Percentiles rank a stretch among this genome's conserved stretches.
Evolutionary conservation across 2,888 invertebrate species (phyloP).

Genomic region (Volucella inanis): DNA sequence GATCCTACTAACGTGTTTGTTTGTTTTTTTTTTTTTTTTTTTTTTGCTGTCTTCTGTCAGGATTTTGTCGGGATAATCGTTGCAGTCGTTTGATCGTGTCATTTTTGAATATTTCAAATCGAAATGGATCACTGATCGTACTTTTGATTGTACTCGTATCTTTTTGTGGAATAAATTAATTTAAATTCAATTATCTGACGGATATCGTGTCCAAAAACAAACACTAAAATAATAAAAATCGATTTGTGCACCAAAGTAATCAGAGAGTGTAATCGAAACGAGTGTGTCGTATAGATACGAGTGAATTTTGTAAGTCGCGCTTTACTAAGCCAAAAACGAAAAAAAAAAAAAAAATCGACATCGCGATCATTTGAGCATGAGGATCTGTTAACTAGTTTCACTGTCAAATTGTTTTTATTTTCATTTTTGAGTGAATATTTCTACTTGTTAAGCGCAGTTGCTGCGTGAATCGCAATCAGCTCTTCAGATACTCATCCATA

Average conservation of each 20-base stretch:
- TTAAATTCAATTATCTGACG: constrained; percentile 22
- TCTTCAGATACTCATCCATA: constrained; percentile 44
- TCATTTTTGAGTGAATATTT: constrained; percentile 15
- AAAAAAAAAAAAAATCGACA: neutral
- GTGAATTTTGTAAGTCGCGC: constrained; percentile 22
- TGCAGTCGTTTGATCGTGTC: neutral
- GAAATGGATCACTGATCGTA: constrained; percentile 36
- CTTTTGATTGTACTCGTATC: neutral
- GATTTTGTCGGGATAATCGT: too few relatives aligned
- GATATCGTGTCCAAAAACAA: neutral
- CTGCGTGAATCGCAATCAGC: neutral
- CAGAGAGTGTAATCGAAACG: constrained; percentile 18
- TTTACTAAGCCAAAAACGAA: constrained; percentile 3
- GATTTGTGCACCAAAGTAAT: constrained; percentile 34
- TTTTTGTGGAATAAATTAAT: neutral
- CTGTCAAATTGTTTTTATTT: neutral
- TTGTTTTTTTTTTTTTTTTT: neutral
- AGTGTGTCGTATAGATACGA: constrained; percentile 33
- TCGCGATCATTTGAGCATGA: too few relatives aligned
- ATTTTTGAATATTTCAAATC: neutral
- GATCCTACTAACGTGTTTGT: constrained; percentile 32
- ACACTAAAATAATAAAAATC: constrained; percentile 4
- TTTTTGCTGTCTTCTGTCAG: neutral
- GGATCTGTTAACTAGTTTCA: constrained; percentile 10
- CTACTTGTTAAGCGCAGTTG: constrained; percentile 10